Conservation (phyloP, 2,888 invertebrate species). For the Disparrhopalites patrizii region DNA sequence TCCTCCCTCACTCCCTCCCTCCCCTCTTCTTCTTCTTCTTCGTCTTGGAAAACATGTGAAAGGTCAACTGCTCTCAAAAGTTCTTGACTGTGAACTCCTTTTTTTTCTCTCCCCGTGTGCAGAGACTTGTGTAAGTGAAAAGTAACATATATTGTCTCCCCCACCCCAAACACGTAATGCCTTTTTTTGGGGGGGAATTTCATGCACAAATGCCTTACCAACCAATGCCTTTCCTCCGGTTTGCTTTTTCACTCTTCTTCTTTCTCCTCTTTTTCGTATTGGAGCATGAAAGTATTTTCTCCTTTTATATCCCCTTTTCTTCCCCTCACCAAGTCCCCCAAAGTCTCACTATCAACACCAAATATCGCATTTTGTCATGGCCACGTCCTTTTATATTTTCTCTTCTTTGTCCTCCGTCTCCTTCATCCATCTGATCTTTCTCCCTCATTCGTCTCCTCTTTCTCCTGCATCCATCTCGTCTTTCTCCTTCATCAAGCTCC, state of each 20-base stretch:
- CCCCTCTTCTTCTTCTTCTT: neutral
- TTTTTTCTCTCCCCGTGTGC: neutral
- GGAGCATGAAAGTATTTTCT: too few relatives aligned
- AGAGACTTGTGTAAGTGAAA: neutral
- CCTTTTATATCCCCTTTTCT: too few relatives aligned
- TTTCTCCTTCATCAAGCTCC: neutral
- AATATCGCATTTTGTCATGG: too few relatives aligned
- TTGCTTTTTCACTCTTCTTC: too few relatives aligned
- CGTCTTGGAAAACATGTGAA: neutral
- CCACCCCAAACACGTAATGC: neutral
- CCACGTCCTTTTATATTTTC: too few relatives aligned
- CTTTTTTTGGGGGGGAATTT: neutral
- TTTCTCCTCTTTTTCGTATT: too few relatives aligned
- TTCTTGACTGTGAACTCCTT: neutral
- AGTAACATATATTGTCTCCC: neutral
- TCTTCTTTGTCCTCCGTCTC: too few relatives aligned
- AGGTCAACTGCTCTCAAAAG: constrained; percentile 2
- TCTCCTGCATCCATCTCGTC: too few relatives aligned
- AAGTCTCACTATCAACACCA: too few relatives aligned
- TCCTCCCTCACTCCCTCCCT: neutral
- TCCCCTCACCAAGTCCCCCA: too few relatives aligned
- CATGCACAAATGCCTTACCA: neutral
- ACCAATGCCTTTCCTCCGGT: neutral
- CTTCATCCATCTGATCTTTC: neutral
- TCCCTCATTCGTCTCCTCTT: neutral